Evolutionary conservation across 2,113 vertebrate species (phyloP).

Genomic region (Oncorhynchus keta): DNA sequence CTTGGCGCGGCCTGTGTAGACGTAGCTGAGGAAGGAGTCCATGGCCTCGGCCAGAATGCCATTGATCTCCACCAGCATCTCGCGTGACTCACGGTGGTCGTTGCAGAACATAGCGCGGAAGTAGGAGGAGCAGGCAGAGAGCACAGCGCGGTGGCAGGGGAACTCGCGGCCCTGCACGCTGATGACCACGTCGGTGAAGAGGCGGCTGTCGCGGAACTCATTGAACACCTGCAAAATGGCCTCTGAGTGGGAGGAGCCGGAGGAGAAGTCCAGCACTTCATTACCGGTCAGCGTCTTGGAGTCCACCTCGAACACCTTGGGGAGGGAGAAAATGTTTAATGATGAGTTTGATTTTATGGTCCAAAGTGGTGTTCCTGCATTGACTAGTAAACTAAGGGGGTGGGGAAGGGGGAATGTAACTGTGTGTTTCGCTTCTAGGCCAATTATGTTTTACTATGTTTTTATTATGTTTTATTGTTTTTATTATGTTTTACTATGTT

Average conservation of each 20-base stretch:
- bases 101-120: conserved; percentile 98
- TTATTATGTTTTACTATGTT: no score
- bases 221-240: conserved; percentile 96
- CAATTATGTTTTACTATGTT: neutral
- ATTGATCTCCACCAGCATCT: conserved; percentile 94
- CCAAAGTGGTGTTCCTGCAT: neutral
- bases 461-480: neutral
- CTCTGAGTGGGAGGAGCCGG: conserved; percentile 91
- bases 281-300: conserved; percentile 81
- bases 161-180: conserved; percentile 93
- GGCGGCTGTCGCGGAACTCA: conserved; percentile 89
- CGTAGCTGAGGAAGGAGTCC: conserved; percentile 95
- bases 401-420: neutral
- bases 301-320: conserved; percentile 95
- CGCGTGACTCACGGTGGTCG: conserved; percentile 88
- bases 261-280: conserved; percentile 93
- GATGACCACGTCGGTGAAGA: conserved; percentile 95
- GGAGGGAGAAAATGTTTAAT: neutral
- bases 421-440: neutral
- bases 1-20: conserved; percentile 94
- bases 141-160: conserved; percentile 90
- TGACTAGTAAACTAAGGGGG: no score
- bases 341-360: neutral
- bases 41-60: conserved; percentile 93
- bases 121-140: conserved; percentile 93